A percentile compares a stretch with the other conserved stretches of the same genome.
phyloP scores from a whole-genome alignment of 2,797 vertebrate genomes.

The Ctenopoma kingsleyae region DNA sequence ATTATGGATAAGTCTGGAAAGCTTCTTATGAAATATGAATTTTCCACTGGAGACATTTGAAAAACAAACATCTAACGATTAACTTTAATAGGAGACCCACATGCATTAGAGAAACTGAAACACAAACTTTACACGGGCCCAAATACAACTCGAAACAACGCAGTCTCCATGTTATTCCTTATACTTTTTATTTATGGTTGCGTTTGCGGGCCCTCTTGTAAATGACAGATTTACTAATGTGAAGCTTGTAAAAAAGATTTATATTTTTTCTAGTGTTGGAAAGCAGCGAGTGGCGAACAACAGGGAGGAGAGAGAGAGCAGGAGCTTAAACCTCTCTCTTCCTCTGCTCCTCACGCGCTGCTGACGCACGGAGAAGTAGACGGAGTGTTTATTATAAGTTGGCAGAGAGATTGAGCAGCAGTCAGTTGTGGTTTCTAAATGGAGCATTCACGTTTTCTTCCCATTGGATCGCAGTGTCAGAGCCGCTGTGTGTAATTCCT shows the following conservation, averaged over 20 bases:
- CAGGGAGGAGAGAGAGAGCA: slow-evolving; percentile 54
- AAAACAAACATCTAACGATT: slow-evolving; percentile 34
- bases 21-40: slow-evolving; percentile 82
- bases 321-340: slow-evolving; percentile 29
- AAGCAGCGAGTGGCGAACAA: slow-evolving; percentile 31
- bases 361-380: slow-evolving; percentile 35
- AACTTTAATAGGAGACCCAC: not conserved
- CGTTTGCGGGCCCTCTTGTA: not conserved
- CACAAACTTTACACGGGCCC: slow-evolving; percentile 10
- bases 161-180: not conserved
- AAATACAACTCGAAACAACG: slow-evolving; percentile 8
- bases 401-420: slow-evolving; percentile 17
- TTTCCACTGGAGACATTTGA: slow-evolving; percentile 32
- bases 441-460: slow-evolving; percentile 55
- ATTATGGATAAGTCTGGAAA: slow-evolving; percentile 81
- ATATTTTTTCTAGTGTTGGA: not conserved
- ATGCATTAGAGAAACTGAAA: not conserved
- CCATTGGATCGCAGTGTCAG: slow-evolving; percentile 45
- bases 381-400: slow-evolving; percentile 34
- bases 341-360: slow-evolving; percentile 13
- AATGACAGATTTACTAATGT: not conserved
- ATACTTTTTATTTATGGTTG: too few relatives aligned
- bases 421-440: slow-evolving; percentile 48
- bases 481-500: slow-evolving; percentile 22
- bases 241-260: not conserved